These are phyloP conservation scores for Chymomyza costata DNA, from an alignment of 1,140 invertebrate genomes.

Conservation along the genomic window DNA sequence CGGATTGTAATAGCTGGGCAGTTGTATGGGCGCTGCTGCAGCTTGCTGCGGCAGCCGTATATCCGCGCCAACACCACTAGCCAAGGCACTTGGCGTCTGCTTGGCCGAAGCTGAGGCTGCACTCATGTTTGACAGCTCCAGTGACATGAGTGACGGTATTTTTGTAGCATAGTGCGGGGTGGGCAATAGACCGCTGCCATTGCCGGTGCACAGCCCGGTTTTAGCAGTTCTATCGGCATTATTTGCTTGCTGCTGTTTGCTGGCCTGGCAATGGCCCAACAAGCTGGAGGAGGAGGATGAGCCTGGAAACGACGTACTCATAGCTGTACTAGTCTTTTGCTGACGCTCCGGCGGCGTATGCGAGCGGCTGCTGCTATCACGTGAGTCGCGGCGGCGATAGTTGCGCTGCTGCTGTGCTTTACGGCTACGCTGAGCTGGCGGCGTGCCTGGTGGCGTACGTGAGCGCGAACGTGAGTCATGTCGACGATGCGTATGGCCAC, in stretches of 20 bases:
- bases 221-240: slow-evolving; percentile 4
- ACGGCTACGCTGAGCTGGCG: slow-evolving; percentile 18
- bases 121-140: slow-evolving; percentile 38
- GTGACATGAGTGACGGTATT: slow-evolving; percentile 60
- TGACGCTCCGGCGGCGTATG: slow-evolving; percentile 31
- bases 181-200: slow-evolving; percentile 37
- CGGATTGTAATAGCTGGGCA: slow-evolving; percentile 88
- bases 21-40: slow-evolving; percentile 35
- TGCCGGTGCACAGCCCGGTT: not conserved
- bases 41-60: not conserved
- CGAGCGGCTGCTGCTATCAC: slow-evolving; percentile 45
- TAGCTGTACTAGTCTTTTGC: not conserved
- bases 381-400: slow-evolving; percentile 39
- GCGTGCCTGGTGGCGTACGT: slow-evolving; percentile 36
- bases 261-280: slow-evolving; percentile 1
- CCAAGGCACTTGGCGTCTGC: slow-evolving; percentile 3
- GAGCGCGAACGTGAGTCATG: slow-evolving; percentile 20
- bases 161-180: slow-evolving; percentile 54
- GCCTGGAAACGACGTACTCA: no score
- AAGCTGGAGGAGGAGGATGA: no score
- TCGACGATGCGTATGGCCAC: slow-evolving; percentile 25
- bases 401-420: slow-evolving; percentile 28
- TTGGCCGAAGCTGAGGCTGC: slow-evolving; percentile 3
- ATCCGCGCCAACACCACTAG: no score
- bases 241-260: not conserved